phyloP scores from a whole-genome alignment of 2,113 vertebrate species.

The Uropsilus gracilis region DNA sequence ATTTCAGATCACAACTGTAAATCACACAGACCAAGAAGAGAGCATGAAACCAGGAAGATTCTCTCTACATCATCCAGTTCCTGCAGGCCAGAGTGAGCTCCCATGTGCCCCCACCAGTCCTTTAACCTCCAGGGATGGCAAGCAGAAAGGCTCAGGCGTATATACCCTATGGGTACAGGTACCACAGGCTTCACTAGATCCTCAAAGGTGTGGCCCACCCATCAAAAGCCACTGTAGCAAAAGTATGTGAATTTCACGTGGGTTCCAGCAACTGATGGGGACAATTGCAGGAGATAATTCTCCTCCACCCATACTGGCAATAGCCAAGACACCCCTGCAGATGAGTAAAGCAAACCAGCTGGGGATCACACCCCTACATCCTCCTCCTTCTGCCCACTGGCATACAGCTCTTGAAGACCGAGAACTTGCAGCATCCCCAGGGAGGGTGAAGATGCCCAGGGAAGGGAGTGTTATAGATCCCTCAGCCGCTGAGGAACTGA shows the following conservation, averaged over 20 bases:
- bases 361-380: background rate
- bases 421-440: background rate
- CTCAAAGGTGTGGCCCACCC: background rate
- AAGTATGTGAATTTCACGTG: background rate
- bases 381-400: background rate
- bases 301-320: background rate
- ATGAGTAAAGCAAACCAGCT: background rate
- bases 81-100: background rate
- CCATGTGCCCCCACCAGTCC: background rate
- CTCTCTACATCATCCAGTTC: background rate
- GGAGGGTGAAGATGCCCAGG: background rate
- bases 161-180: background rate
- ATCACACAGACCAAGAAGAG: conserved; percentile 44
- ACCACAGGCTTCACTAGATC: background rate
- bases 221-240: background rate
- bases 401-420: background rate
- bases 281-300: background rate
- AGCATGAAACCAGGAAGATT: conserved; percentile 23
- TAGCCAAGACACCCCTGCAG: background rate
- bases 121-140: background rate
- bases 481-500: background rate
- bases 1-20: conserved; percentile 37
- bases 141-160: background rate
- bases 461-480: background rate
- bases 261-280: background rate